Conservation (phyloP, 2,888 invertebrate species). For the Dryomyza anilis region DNA sequence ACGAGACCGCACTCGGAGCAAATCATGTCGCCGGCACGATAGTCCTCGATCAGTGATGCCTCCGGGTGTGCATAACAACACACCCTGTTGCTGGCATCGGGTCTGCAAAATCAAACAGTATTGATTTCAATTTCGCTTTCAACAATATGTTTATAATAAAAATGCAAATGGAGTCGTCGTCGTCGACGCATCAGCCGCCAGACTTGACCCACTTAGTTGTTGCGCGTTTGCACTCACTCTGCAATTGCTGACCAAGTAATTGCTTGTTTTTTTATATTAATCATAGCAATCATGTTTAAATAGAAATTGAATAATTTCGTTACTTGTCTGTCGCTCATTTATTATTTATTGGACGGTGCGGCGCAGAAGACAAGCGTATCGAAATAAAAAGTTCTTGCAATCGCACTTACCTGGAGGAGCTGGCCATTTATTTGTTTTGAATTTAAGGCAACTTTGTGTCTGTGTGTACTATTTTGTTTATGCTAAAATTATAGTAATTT, state of each 20-base stretch:
- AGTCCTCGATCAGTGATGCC: slow-evolving; percentile 95
- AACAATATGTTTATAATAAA: background rate
- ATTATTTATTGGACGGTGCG: background rate
- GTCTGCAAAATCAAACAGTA: slow-evolving; percentile 64
- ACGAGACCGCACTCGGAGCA: slow-evolving; percentile 99
- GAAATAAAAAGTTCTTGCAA: background rate
- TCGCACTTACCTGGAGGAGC: slow-evolving; percentile 38
- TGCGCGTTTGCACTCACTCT: too few species aligned
- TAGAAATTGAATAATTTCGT: too few species aligned
- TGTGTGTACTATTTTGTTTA: background rate
- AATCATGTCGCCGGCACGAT: slow-evolving; percentile 94
- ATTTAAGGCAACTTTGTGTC: slow-evolving; percentile 1
- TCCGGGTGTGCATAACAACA: slow-evolving; percentile 95
- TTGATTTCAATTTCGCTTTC: too few species aligned
- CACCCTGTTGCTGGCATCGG: slow-evolving; percentile 75
- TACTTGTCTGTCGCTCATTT: too few species aligned
- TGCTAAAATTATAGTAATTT: background rate
- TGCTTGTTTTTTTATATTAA: background rate
- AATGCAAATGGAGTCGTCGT: background rate
- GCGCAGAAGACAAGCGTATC: background rate
- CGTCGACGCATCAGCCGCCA: background rate
- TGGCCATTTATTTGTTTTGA: slow-evolving; percentile 38
- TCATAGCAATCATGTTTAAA: too few species aligned
- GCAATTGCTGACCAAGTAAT: background rate
- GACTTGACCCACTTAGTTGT: too few species aligned